Evolutionary conservation across 1,140 invertebrate genomes (phyloP).

Genomic region (Sinella curviseta): DNA sequence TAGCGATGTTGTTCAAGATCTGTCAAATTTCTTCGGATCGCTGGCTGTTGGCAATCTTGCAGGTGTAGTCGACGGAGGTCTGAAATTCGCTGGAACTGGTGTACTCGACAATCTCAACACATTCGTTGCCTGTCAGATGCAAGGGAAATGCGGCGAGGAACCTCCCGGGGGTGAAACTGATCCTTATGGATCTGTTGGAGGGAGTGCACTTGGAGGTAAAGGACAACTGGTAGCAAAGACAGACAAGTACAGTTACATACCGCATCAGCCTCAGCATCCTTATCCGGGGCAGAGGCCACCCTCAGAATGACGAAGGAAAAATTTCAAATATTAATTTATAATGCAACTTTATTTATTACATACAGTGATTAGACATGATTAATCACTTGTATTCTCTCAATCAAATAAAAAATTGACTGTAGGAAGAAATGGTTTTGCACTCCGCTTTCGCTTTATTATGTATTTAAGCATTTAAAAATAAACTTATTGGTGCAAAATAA

Average conservation of each 20-base stretch:
- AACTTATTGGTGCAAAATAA: too few species aligned
- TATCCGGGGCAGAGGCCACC: not conserved
- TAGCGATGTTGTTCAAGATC: not conserved
- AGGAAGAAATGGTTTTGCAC: too few species aligned
- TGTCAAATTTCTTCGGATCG: not conserved
- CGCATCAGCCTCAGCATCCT: not conserved
- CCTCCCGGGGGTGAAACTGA: too few species aligned
- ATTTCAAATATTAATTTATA: too few species aligned
- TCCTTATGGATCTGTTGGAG: too few species aligned
- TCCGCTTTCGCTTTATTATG: too few species aligned
- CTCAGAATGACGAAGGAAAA: not conserved
- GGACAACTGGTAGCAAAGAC: not conserved
- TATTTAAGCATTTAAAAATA: too few species aligned
- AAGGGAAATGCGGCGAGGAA: not conserved
- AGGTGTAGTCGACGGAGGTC: not conserved
- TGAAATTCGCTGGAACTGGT: not conserved
- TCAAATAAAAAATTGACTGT: too few species aligned
- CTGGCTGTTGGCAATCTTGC: constrained; percentile 1
- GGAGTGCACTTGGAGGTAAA: too few species aligned
- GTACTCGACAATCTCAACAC: not conserved
- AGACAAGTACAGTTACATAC: not conserved
- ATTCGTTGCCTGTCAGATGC: not conserved
- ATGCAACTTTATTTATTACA: not conserved
- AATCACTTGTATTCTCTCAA: too few species aligned
- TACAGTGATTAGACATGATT: not conserved